Conservation (phyloP, 2,888 invertebrate species). For the Rambutsinella grinnellia region DNA sequence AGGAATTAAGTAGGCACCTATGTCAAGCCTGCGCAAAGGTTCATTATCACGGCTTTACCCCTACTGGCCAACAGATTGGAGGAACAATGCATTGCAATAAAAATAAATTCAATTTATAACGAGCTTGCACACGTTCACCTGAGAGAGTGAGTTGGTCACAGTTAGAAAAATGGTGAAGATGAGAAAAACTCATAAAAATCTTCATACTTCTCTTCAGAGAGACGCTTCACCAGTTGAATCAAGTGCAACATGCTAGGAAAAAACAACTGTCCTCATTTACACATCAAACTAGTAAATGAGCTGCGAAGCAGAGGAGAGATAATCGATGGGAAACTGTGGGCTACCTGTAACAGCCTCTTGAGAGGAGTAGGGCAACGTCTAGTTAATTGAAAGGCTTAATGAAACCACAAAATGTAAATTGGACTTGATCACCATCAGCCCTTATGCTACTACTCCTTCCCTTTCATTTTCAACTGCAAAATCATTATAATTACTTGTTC, state of each 20-base stretch:
- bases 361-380: background rate
- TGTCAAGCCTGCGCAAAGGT: background rate
- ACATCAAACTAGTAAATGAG: conserved; percentile 14
- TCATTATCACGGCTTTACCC: background rate
- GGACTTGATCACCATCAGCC: background rate
- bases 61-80: background rate
- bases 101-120: conserved; percentile 29
- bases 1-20: background rate
- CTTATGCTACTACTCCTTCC: background rate
- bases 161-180: background rate
- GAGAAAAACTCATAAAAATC: too few species aligned
- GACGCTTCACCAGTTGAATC: background rate
- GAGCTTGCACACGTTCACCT: background rate
- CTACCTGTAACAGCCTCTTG: conserved; percentile 35
- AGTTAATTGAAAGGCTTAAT: background rate
- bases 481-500: background rate
- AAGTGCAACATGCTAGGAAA: background rate
- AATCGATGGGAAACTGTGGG: conserved; percentile 30
- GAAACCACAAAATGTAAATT: background rate
- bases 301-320: background rate
- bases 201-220: too few species aligned
- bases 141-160: background rate
- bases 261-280: conserved; percentile 37
- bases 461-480: background rate
- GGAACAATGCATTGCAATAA: background rate